phyloP scores from a whole-genome alignment of 2,888 invertebrate species.

The Cryptus viduatorius region DNA sequence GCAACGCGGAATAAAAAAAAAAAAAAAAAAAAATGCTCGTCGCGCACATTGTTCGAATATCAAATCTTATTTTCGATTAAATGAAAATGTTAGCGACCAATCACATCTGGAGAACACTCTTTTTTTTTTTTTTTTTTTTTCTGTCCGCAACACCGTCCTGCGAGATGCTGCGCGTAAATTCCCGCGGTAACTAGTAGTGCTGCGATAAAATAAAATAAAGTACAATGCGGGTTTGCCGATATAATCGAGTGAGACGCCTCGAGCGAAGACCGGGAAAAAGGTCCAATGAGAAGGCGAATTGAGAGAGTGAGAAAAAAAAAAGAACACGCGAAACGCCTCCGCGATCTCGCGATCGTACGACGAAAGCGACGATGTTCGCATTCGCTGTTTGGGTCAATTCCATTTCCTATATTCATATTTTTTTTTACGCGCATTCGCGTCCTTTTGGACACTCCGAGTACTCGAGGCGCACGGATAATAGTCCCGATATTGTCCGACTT shows the following conservation, averaged over 20 bases:
- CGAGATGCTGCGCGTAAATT: constrained; percentile 50
- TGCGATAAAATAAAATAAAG: constrained; percentile 69
- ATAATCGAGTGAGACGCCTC: constrained; percentile 65
- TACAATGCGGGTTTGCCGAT: constrained; percentile 66
- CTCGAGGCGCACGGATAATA: constrained; percentile 6
- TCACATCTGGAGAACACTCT: neutral
- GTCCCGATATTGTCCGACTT: neutral
- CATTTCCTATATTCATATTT: constrained; percentile 30
- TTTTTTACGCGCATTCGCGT: constrained; percentile 15
- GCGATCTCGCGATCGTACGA: constrained; percentile 19
- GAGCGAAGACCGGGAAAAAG: constrained; percentile 36
- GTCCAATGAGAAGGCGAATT: constrained; percentile 14
- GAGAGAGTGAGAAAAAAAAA: constrained; percentile 36
- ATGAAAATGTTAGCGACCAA: neutral
- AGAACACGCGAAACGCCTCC: constrained; percentile 41
- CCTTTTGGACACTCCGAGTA: constrained; percentile 1
- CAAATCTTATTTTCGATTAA: neutral
- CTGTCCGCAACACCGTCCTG: neutral
- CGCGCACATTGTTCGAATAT: neutral
- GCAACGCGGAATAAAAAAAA: neutral
- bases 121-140: neutral
- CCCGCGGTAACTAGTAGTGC: constrained; percentile 59
- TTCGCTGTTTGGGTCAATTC: constrained; percentile 39
- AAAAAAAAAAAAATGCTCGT: neutral
- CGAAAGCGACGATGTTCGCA: constrained; percentile 39